A percentile compares a stretch with the other conserved stretches of the same genome.
These are phyloP conservation scores for Pica pica DNA, from an alignment of 2,113 vertebrate genomes.

Conservation along the genomic window DNA sequence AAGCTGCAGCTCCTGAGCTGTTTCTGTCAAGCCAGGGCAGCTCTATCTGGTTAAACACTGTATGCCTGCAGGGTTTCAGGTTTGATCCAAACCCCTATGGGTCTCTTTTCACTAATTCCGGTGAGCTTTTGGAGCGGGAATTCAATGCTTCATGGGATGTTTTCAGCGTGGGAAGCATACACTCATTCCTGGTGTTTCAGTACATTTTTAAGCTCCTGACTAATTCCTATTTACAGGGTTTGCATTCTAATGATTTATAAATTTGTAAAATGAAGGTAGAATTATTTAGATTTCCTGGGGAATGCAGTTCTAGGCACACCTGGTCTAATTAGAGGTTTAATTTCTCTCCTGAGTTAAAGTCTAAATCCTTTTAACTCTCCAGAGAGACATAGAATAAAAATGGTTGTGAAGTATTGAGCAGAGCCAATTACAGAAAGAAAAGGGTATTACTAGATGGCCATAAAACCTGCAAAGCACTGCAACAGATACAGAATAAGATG, in stretches of 20 bases:
- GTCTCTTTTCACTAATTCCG: background rate
- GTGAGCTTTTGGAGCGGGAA: background rate
- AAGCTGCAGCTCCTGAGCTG: background rate
- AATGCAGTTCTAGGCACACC: constrained; percentile 1
- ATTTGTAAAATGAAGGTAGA: constrained; percentile 11
- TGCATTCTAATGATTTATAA: constrained; percentile 17
- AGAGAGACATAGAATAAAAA: background rate
- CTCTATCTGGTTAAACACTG: background rate
- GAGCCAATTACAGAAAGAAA: background rate
- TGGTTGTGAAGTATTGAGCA: background rate
- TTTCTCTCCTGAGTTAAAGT: constrained; percentile 31
- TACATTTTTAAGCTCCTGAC: constrained; percentile 3
- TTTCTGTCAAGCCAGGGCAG: background rate
- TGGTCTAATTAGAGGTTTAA: constrained; percentile 58
- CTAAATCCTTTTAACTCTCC: constrained; percentile 27
- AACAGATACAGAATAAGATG: background rate
- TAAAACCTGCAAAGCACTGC: background rate
- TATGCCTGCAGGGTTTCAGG: background rate
- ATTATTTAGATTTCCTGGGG: background rate
- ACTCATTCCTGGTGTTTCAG: background rate
- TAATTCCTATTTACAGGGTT: constrained; percentile 37
- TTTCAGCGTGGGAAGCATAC: background rate
- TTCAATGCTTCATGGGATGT: background rate
- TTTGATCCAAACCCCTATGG: background rate
- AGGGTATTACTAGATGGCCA: background rate